Conservation (phyloP, 2,113 vertebrate genomes). For the Drymodes brunneopygia region DNA sequence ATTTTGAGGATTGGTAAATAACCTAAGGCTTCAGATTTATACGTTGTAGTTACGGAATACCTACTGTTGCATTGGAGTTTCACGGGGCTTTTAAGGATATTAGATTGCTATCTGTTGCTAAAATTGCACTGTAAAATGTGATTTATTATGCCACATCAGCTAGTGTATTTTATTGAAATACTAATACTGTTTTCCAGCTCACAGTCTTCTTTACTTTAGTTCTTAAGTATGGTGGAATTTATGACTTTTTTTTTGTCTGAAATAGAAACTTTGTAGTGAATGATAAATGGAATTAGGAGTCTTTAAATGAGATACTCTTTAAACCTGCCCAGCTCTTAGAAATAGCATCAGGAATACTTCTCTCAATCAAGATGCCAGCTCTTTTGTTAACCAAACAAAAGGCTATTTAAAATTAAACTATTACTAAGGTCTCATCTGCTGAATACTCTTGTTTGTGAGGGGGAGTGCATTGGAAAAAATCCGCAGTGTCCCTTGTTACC, state of each 20-base stretch:
- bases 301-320: neutral
- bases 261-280: neutral
- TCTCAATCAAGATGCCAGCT: neutral
- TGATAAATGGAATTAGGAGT: neutral
- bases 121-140: conserved; percentile 30
- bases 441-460: neutral
- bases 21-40: neutral
- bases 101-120: conserved; percentile 22
- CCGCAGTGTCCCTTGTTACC: neutral
- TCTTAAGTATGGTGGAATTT: neutral
- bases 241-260: neutral
- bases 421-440: neutral
- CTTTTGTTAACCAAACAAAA: neutral
- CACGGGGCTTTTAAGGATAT: conserved; percentile 9
- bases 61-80: conserved; percentile 12
- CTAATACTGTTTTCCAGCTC: neutral
- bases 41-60: neutral
- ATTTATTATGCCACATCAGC: neutral
- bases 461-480: neutral
- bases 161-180: conserved; percentile 33
- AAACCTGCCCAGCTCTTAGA: neutral
- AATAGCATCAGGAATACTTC: neutral
- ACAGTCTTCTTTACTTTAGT: neutral
- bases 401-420: neutral
- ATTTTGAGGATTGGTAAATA: conserved; percentile 14